Evolutionary conservation across 2,113 vertebrate species (phyloP).

Genomic region (Leuciscus idus): DNA sequence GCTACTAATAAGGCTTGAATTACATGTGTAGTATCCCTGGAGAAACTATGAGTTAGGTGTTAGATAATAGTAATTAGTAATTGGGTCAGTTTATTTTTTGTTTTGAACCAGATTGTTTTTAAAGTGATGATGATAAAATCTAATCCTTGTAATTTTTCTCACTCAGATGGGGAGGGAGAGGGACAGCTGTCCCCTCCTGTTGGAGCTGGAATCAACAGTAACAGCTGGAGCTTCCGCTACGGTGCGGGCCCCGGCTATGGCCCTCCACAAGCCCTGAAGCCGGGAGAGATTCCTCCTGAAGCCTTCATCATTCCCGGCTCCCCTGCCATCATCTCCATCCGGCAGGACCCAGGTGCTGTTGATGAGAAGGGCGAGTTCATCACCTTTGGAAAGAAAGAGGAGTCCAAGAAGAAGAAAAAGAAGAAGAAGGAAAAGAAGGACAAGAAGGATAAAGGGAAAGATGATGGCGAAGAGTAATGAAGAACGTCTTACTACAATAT

Average conservation of each 20-base stretch:
- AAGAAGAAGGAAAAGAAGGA: conserved; percentile 95
- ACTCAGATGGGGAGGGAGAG: conserved; percentile 90
- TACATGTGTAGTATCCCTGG: background rate
- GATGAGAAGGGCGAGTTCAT: conserved; percentile 98
- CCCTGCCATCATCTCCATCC: conserved; percentile 98
- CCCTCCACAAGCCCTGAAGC: conserved; percentile 87
- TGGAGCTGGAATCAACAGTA: conserved; percentile 96
- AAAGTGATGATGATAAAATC: background rate
- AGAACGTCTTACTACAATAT: conserved; percentile 51
- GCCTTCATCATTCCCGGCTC: conserved; percentile 99
- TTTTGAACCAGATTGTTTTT: background rate
- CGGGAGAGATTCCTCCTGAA: conserved; percentile 96
- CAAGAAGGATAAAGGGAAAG: conserved; percentile 96
- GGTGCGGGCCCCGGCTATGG: conserved; percentile 80
- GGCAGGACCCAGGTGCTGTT: conserved; percentile 88
- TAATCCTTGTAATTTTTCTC: background rate
- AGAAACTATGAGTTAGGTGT: background rate
- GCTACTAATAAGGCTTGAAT: background rate
- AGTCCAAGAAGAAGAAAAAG: conserved; percentile 95
- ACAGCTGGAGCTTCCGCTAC: conserved; percentile 99
- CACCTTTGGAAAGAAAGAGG: conserved; percentile 97
- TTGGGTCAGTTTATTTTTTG: background rate
- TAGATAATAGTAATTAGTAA: background rate
- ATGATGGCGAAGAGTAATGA: conserved; percentile 89
- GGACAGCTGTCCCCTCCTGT: conserved; percentile 96